phyloP scores from a whole-genome alignment of 2,888 invertebrate species.

The Antheraea yamamai region DNA sequence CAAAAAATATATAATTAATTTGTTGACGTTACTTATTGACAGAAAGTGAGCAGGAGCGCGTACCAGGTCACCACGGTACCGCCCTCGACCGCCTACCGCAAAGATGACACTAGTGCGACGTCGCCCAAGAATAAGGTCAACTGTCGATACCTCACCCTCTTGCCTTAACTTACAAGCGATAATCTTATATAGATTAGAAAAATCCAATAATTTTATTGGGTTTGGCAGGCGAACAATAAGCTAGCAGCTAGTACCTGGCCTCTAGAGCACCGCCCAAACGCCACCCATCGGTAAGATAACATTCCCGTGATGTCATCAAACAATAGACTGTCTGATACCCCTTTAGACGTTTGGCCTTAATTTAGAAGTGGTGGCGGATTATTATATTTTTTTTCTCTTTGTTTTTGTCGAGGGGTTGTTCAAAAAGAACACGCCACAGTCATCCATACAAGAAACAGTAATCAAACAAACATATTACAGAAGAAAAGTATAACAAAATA shows the following conservation, averaged over 20 bases:
- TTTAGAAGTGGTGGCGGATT: conserved; percentile 27
- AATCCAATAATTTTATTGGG: not conserved
- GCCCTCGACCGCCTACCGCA: conserved; percentile 56
- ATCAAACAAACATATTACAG: no score
- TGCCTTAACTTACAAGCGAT: not conserved
- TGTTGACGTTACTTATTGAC: conserved; percentile 56
- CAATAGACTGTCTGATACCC: not conserved
- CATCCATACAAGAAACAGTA: no score
- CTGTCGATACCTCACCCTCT: conserved; percentile 45
- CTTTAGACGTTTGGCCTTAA: conserved; percentile 9
- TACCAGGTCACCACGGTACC: conserved; percentile 67
- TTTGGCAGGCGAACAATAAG: not conserved
- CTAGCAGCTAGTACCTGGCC: not conserved
- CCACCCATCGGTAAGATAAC: not conserved
- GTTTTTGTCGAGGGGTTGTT: no score
- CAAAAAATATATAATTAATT: not conserved
- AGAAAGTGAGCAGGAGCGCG: conserved; percentile 60
- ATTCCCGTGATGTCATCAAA: not conserved
- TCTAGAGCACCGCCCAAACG: not conserved
- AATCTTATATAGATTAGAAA: not conserved
- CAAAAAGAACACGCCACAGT: no score
- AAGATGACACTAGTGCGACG: conserved; percentile 79
- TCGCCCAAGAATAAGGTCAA: conserved; percentile 77
- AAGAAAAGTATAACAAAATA: no score
- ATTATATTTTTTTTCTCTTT: not conserved